Evolutionary conservation across 1,140 invertebrate genomes (phyloP), one percentile per base, ranked within the genome.

Genomic region (Parapsyche elsis): DNA sequence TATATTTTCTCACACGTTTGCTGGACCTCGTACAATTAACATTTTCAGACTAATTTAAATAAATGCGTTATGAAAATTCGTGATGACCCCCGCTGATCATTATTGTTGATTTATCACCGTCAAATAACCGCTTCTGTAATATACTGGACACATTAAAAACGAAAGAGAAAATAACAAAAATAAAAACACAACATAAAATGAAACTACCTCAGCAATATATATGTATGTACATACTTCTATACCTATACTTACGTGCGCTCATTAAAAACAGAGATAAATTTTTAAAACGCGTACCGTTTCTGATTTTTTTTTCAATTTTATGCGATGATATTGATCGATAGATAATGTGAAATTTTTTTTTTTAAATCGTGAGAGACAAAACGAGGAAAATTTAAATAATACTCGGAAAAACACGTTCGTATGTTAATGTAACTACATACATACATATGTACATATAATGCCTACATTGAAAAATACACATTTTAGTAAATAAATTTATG

Each of bases 51-150:
- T 64, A 64, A 77, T 77, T 77, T 77, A 77, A 77, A 64, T 64
- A 77, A 64, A 77, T 73, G 24, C 45, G 71, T 73, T 46, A 46
- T 73, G 71, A 64, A 77, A 77, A 64, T 44, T 61, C 75, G 59
- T 61, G 53, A 67, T 64, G 57, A 59, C 75, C 75, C 75, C 75
- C 59, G 75, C 75, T 64, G 75, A 64, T 77, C 46, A 67, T 64
- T 77, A 46, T 30, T 16, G 24, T 64, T 77, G 75, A 77, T 77
- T 77, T 77, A 53, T 59, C 53, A 57, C 75, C 26, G 46, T 45
- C 46, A 23, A 77, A 77, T 77, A 77, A 64, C 75, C 75, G 75
- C 75, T 77, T 77, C 75, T 77, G 75, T 77, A 44, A 77, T 49
- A 77, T 77, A 67, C 64, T 67, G 64, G 64, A 67, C 24, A 23